These are phyloP conservation scores for Chamaea fasciata DNA, from an alignment of 2,113 vertebrate species.

Conservation along the genomic window DNA sequence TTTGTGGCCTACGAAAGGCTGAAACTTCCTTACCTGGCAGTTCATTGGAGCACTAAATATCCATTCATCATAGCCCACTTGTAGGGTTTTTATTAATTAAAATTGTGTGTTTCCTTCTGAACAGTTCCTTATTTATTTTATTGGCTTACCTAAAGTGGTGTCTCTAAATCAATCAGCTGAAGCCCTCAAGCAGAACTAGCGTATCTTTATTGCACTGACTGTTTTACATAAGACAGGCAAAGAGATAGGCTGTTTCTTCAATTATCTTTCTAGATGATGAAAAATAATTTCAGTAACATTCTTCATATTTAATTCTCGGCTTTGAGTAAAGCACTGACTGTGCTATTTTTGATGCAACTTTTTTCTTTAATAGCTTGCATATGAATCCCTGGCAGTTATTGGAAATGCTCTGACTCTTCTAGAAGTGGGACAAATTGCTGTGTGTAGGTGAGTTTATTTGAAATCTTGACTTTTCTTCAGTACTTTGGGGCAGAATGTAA, in stretches of 20 bases:
- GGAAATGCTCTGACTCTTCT: constrained; percentile 90
- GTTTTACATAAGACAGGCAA: background rate
- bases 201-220: background rate
- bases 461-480: background rate
- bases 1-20: background rate
- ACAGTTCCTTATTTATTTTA: background rate
- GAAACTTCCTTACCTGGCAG: background rate
- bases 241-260: background rate
- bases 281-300: background rate
- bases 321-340: background rate
- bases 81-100: background rate
- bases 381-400: constrained; percentile 94
- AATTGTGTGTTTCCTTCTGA: background rate
- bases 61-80: background rate
- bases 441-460: constrained; percentile 85
- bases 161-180: background rate
- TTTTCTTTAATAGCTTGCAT: constrained; percentile 82
- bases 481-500: background rate
- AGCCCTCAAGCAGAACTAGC: background rate
- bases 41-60: background rate
- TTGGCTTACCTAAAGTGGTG: background rate
- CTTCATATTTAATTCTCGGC: background rate
- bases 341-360: background rate
- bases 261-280: background rate
- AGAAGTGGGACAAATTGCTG: constrained; percentile 94